Conservation (phyloP, 2,888 invertebrate genomes). For the Acleris laterana region DNA sequence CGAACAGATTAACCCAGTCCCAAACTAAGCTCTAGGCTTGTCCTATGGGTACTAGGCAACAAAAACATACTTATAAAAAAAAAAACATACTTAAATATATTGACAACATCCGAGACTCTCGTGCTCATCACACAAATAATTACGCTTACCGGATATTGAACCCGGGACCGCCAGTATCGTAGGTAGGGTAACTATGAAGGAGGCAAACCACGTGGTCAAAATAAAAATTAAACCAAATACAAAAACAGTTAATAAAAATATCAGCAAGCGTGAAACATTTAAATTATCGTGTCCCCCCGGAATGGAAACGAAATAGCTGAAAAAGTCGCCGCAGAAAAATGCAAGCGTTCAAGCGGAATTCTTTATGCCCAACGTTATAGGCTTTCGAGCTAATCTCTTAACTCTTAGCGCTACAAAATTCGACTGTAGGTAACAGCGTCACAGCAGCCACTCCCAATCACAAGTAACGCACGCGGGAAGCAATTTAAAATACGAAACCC, state of each 20-base stretch:
- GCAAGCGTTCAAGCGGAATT: conserved; percentile 32
- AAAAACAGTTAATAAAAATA: conserved; percentile 25
- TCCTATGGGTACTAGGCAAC: too few species aligned
- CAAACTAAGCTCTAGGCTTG: too few species aligned
- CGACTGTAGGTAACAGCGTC: conserved; percentile 16
- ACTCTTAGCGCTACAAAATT: conserved; percentile 32
- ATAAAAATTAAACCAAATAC: conserved; percentile 16
- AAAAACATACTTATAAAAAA: too few species aligned
- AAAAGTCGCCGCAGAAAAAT: conserved; percentile 25
- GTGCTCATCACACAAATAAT: too few species aligned
- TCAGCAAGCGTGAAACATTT: conserved; percentile 29
- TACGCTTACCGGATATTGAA: too few species aligned
- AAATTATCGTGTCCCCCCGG: conserved; percentile 30
- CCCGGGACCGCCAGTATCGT: too few species aligned
- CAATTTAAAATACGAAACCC: too few species aligned
- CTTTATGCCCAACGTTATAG: conserved; percentile 33
- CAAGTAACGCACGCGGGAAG: background rate
- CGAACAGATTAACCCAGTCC: too few species aligned
- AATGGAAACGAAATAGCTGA: conserved; percentile 32
- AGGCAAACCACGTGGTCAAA: too few species aligned
- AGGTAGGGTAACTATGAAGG: too few species aligned
- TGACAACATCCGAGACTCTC: too few species aligned
- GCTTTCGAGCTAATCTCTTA: conserved; percentile 36
- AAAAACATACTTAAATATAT: too few species aligned
- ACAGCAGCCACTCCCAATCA: conserved; percentile 14